phyloP scores from a whole-genome alignment of 2,113 vertebrate species.

The Salvelinus sp. region DNA sequence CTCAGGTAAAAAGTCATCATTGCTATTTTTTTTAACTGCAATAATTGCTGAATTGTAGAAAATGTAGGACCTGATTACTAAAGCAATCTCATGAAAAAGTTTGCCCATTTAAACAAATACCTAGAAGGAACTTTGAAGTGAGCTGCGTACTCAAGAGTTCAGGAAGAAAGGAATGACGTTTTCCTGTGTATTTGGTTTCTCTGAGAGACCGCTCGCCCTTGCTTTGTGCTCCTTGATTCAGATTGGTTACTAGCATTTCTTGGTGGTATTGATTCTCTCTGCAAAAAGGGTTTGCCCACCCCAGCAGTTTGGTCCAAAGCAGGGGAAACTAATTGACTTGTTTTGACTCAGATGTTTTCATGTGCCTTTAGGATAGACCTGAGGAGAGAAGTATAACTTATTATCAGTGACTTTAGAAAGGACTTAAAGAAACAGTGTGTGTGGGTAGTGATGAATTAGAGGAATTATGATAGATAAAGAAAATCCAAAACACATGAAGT shows the following conservation, averaged over 20 bases:
- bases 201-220: not conserved
- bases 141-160: not conserved
- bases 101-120: too few relatives aligned
- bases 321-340: not conserved
- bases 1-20: too few relatives aligned
- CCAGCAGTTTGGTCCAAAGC: not conserved
- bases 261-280: too few relatives aligned
- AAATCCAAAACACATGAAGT: too few relatives aligned
- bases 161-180: not conserved
- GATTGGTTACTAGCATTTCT: too few relatives aligned
- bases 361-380: slow-evolving; percentile 12
- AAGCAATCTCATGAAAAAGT: too few relatives aligned
- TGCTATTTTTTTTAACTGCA: too few relatives aligned
- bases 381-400: slow-evolving; percentile 11
- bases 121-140: not conserved
- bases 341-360: not conserved
- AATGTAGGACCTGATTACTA: too few relatives aligned
- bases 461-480: not conserved
- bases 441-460: not conserved
- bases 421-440: slow-evolving; percentile 25
- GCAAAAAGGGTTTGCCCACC: not conserved
- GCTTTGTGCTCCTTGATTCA: too few relatives aligned
- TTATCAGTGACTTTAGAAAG: slow-evolving; percentile 11
- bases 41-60: not conserved
- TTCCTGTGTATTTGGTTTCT: not conserved